Percentiles rank a stretch among this genome's conserved stretches.
Conservation (phyloP, 2,113 vertebrate genomes). For the Gallinago undulata region DNA sequence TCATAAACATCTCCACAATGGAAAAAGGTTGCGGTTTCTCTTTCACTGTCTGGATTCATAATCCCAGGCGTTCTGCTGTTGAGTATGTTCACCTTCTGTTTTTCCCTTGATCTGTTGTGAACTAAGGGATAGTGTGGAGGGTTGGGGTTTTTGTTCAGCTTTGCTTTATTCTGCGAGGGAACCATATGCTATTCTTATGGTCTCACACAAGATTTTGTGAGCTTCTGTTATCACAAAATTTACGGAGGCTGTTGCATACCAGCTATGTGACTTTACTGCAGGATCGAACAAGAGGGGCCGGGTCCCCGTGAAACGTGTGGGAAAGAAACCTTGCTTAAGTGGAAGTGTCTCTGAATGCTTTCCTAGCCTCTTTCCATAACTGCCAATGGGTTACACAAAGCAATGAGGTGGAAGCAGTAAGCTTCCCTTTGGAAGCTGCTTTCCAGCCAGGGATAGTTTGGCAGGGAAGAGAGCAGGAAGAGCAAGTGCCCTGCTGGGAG, state of each 20-base stretch:
- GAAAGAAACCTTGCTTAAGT: not conserved
- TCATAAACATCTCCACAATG: not conserved
- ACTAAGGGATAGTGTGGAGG: not conserved
- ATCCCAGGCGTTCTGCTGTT: not conserved
- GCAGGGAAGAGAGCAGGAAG: not conserved
- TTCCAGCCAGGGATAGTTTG: not conserved
- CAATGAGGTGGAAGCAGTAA: not conserved
- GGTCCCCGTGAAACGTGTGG: not conserved
- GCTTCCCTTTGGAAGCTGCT: not conserved
- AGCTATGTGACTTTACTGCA: not conserved
- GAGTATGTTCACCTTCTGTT: not conserved
- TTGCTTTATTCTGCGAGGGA: not conserved
- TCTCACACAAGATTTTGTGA: not conserved
- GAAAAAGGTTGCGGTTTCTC: not conserved
- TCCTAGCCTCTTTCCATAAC: not conserved
- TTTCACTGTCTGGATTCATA: not conserved
- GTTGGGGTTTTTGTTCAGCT: not conserved
- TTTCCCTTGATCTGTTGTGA: not conserved
- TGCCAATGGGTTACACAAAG: not conserved
- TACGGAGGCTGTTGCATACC: accelerated
- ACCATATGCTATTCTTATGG: not conserved
- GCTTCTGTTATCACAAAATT: not conserved
- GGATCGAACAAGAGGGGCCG: not conserved
- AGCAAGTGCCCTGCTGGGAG: not conserved
- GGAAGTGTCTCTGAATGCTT: not conserved